These are phyloP conservation scores for Triops longicaudatus DNA, from an alignment of 1,140 invertebrate genomes.

Conservation along the genomic window DNA sequence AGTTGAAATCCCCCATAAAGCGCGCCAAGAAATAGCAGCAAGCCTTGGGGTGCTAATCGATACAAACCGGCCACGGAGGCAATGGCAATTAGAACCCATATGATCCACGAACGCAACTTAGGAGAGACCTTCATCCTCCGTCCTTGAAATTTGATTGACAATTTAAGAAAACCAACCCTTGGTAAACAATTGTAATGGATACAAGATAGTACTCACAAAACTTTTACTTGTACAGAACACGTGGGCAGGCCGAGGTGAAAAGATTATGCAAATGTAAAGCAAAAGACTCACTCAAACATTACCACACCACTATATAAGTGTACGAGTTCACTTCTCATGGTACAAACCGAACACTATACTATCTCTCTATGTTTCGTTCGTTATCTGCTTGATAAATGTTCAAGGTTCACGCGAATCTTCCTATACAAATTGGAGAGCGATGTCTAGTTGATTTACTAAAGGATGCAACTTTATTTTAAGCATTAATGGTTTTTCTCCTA, in stretches of 20 bases:
- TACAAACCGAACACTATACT: neutral
- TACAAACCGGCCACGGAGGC: neutral
- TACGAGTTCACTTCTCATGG: neutral
- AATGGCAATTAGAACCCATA: neutral
- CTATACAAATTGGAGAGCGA: constrained; percentile 31
- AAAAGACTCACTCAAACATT: too few species aligned
- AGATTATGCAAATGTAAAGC: too few species aligned
- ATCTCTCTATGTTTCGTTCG: neutral
- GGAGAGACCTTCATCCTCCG: neutral
- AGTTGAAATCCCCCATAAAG: constrained; percentile 22
- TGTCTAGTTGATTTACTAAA: constrained; percentile 27
- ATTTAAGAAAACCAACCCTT: too few species aligned
- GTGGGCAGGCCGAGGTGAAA: too few species aligned
- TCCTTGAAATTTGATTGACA: neutral
- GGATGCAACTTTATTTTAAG: neutral
- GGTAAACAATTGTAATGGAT: too few species aligned
- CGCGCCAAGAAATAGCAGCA: constrained; percentile 5
- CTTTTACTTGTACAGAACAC: too few species aligned
- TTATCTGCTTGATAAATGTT: neutral
- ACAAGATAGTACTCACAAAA: too few species aligned
- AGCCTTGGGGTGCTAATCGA: neutral
- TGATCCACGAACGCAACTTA: neutral
- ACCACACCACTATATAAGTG: neutral
- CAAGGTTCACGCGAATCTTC: neutral
- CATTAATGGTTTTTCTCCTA: neutral